Conservation (phyloP, 2,113 vertebrate genomes). For the Bungarus multicinctus region DNA sequence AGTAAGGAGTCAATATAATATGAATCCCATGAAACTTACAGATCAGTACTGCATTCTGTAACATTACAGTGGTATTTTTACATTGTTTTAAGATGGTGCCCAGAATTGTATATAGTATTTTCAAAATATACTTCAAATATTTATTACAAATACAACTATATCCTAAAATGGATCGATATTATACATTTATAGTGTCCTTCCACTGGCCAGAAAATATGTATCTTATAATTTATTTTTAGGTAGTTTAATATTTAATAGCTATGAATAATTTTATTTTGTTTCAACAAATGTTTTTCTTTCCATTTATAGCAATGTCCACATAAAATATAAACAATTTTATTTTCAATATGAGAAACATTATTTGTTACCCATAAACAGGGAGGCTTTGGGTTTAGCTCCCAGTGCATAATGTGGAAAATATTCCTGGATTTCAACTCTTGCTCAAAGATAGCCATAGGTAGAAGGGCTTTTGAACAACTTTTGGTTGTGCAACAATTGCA, state of each 20-base stretch:
- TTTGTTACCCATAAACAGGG: not conserved
- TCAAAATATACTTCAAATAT: not conserved
- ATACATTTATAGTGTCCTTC: not conserved
- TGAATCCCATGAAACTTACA: not conserved
- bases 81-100: not conserved
- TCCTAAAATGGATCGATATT: not conserved
- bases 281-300: conserved; percentile 40
- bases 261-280: conserved; percentile 11
- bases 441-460: not conserved
- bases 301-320: conserved; percentile 44
- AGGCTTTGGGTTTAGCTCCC: not conserved
- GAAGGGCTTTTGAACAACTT: not conserved
- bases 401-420: not conserved
- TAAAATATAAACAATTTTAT: conserved; percentile 18
- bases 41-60: not conserved
- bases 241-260: not conserved
- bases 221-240: not conserved
- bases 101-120: not conserved
- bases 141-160: not conserved
- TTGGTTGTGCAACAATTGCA: not conserved
- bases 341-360: not conserved
- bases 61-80: not conserved
- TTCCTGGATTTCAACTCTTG: not conserved
- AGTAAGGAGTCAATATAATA: not conserved
- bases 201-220: not conserved